phyloP scores from a whole-genome alignment of 2,113 vertebrate species.

The Macquaria australasica region DNA sequence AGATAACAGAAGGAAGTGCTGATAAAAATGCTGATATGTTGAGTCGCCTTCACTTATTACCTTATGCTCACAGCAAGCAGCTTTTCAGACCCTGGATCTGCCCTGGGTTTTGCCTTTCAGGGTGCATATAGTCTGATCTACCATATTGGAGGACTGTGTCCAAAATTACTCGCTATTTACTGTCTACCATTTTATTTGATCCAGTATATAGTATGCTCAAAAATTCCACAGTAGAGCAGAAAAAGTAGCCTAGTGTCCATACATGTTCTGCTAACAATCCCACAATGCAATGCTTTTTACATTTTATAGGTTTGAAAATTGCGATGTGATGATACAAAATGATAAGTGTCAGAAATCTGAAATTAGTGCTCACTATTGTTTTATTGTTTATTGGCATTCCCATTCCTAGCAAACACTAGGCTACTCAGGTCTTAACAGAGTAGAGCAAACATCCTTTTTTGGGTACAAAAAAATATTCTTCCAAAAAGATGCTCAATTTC shows the following conservation, averaged over 20 bases:
- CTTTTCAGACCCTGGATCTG: neutral
- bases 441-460: neutral
- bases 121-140: neutral
- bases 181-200: neutral
- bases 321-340: too few species aligned
- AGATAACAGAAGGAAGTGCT: constrained; percentile 8
- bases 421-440: neutral
- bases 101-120: constrained; percentile 13
- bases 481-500: neutral
- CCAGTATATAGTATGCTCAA: neutral
- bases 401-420: too few species aligned
- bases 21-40: constrained; percentile 6
- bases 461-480: neutral
- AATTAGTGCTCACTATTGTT: neutral
- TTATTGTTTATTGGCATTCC: too few species aligned
- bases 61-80: neutral
- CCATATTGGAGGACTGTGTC: neutral
- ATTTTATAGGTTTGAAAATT: neutral
- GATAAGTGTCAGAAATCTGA: neutral
- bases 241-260: neutral
- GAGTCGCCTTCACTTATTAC: constrained; percentile 10
- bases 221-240: neutral
- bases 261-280: neutral
- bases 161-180: neutral
- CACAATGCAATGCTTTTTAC: neutral